Base-by-base conservation (phyloP, 2,113 vertebrate species). In the Heterotilapia buettikoferi region DNA sequence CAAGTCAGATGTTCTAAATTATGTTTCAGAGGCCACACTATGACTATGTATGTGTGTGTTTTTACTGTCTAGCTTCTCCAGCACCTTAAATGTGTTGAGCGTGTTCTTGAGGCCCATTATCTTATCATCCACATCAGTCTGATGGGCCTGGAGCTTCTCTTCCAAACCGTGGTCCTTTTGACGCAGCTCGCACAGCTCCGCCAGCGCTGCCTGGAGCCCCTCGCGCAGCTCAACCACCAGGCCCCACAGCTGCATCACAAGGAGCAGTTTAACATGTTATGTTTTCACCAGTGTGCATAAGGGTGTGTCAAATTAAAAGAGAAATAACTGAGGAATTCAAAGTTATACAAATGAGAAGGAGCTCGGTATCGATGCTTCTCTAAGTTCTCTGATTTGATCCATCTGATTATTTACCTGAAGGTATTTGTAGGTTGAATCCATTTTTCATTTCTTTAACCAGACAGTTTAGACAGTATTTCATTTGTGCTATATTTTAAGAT, bases 61-160 rank as follows among this genome's bases (percentile, higher is more conserved):
- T 52, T 31, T 4, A 2, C 13, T 78, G 9, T 52, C 31, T 47
- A 2, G 38, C 7, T 5, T 7, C 21, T 83, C 9, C 81, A 21
- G 63, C 92, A 98, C 98, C 98, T 99, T 98, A 88, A 99, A 97
- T 0, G 97, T 98, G 95, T 98, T 98, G 47, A 99, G 95, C 3
- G 97, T 98, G 88, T 99, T 99, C 95, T 98, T 98, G 94, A 99
- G 97, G 89, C 98, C 97, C 5, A 98, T 97, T 89, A 99, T 98
- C 93, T 98, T 98, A 90, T 99, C 97, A 53, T 98, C 97, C 93
- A 98, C 97, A 33, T 99, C 97, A 50, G 97, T 98, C 83, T 96
- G 97, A 87, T 97, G 97, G 43, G 96, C 96, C 90, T 97, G 97
- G 45, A 99, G 96, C 90, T 97, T 97, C 93, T 98, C 98, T 88